A percentile compares a stretch with the other conserved stretches of the same genome.
Conservation (phyloP, 2,888 invertebrate species). For the Cosmia trapezina region DNA sequence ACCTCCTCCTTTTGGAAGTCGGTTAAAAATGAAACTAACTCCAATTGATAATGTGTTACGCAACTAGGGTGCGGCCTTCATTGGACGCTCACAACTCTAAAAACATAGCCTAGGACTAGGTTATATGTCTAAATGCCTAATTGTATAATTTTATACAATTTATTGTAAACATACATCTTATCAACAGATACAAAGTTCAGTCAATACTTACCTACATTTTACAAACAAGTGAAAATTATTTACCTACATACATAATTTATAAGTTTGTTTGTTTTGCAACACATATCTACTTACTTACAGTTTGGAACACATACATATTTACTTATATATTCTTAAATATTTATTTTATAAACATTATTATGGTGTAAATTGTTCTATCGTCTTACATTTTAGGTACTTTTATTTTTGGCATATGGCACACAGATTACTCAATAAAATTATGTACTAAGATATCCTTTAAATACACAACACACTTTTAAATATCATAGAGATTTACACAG, state of each 20-base stretch:
- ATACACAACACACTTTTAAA: slow-evolving; percentile 65
- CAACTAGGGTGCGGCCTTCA: too few relatives aligned
- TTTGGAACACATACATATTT: slow-evolving; percentile 31
- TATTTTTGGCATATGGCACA: slow-evolving; percentile 78
- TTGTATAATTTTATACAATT: slow-evolving; percentile 51
- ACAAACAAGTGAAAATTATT: slow-evolving; percentile 33
- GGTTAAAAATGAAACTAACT: too few relatives aligned
- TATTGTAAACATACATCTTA: slow-evolving; percentile 49
- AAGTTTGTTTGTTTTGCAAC: slow-evolving; percentile 21
- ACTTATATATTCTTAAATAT: slow-evolving; percentile 22
- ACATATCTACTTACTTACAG: slow-evolving; percentile 15
- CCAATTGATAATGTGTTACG: too few relatives aligned
- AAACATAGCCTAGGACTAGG: slow-evolving; percentile 63
- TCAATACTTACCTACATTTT: slow-evolving; percentile 52
- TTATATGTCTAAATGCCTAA: slow-evolving; percentile 49
- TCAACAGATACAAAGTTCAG: slow-evolving; percentile 64
- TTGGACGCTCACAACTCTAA: slow-evolving; percentile 35
- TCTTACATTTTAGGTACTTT: slow-evolving; percentile 65
- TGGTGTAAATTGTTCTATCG: slow-evolving; percentile 53
- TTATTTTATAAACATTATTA: slow-evolving; percentile 26
- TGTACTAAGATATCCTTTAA: slow-evolving; percentile 54
- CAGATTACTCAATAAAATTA: slow-evolving; percentile 55
- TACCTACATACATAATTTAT: neutral
- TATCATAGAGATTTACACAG: slow-evolving; percentile 61
- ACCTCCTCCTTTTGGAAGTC: too few relatives aligned